These are phyloP conservation scores for Stenotaenia linearis DNA, from an alignment of 2,888 invertebrate genomes.

Conservation along the genomic window DNA sequence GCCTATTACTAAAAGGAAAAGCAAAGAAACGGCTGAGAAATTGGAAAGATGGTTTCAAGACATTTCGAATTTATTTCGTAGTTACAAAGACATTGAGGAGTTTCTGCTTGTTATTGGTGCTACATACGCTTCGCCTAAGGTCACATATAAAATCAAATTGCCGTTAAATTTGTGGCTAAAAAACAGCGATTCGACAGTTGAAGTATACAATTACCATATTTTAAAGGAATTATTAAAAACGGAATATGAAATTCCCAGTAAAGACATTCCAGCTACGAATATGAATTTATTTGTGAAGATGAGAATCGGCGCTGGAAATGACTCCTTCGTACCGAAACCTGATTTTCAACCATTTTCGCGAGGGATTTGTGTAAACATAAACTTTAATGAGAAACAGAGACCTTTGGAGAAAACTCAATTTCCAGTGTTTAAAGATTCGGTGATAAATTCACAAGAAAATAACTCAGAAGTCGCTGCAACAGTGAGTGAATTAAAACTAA, in stretches of 20 bases:
- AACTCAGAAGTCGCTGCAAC: background rate
- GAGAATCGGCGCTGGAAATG: background rate
- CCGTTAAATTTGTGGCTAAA: background rate
- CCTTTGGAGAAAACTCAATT: background rate
- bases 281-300: constrained; percentile 11
- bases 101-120: constrained; percentile 17
- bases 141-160: background rate
- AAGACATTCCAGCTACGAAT: background rate
- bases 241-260: background rate
- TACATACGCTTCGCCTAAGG: background rate
- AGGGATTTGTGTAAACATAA: background rate
- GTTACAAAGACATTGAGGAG: background rate
- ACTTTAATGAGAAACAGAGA: background rate
- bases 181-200: background rate
- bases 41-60: background rate
- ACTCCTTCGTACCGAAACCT: constrained; percentile 30
- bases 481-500: background rate
- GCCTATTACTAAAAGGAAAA: background rate
- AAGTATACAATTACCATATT: background rate
- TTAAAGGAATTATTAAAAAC: background rate
- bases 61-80: background rate
- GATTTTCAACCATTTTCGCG: background rate
- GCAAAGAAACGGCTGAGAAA: background rate
- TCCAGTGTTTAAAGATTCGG: background rate
- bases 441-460: background rate